These are phyloP conservation scores for Saguinus midas DNA, from an alignment of 2,113 vertebrate species.

Conservation along the genomic window DNA sequence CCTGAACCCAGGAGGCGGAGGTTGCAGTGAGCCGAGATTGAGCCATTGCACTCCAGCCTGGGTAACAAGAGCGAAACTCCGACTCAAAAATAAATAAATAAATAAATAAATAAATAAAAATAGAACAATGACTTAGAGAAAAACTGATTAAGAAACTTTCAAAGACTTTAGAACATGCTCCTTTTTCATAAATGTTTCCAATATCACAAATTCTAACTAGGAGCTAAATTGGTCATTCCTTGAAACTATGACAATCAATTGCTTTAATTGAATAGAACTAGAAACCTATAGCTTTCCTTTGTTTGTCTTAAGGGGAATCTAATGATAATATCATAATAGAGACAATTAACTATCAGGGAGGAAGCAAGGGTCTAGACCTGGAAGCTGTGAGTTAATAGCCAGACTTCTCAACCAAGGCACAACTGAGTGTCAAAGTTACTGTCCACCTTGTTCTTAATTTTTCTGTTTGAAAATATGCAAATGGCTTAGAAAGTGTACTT, in stretches of 20 bases:
- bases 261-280: background rate
- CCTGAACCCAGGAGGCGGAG: no score
- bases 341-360: background rate
- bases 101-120: no score
- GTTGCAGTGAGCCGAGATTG: no score
- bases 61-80: no score
- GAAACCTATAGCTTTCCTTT: background rate
- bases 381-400: background rate
- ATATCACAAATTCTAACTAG: background rate
- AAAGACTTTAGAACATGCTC: background rate
- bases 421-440: background rate
- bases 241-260: background rate
- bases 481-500: background rate
- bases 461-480: background rate
- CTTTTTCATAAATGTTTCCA: background rate
- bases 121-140: background rate
- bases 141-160: background rate
- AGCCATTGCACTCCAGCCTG: no score
- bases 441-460: background rate
- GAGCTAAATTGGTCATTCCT: background rate
- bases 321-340: background rate
- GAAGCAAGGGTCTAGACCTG: background rate
- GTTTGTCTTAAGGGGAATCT: background rate
- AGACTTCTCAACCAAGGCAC: background rate
- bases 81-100: no score